These are phyloP conservation scores for Acrobasis repandana DNA, from an alignment of 2,888 invertebrate genomes.

Conservation along the genomic window DNA sequence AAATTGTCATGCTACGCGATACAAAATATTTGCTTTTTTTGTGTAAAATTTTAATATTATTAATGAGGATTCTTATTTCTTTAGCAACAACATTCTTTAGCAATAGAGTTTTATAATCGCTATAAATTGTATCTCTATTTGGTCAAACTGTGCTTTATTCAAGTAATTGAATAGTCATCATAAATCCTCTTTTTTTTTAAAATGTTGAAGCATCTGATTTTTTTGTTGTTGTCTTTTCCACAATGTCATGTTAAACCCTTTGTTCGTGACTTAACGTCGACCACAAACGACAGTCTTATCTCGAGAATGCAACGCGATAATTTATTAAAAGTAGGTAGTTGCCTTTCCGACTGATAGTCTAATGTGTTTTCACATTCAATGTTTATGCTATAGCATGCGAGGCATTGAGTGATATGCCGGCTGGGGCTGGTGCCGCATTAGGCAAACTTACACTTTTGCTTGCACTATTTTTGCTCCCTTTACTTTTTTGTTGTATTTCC, in stretches of 20 bases:
- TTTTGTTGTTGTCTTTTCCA: conserved; percentile 35
- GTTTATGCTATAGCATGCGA: not conserved
- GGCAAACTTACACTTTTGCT: not conserved
- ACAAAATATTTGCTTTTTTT: no score
- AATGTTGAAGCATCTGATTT: not conserved
- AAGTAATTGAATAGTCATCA: no score
- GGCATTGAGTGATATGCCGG: not conserved
- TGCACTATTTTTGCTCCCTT: not conserved
- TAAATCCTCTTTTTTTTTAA: not conserved
- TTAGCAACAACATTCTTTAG: no score
- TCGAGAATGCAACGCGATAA: conserved; percentile 65
- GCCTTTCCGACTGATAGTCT: conserved; percentile 40
- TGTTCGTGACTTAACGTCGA: conserved; percentile 59
- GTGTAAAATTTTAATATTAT: no score
- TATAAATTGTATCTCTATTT: no score
- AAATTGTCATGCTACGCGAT: no score
- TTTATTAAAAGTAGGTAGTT: conserved; percentile 44
- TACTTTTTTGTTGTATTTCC: no score
- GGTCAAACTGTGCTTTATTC: no score
- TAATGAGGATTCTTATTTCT: no score
- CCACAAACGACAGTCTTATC: conserved; percentile 60
- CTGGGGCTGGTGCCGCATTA: not conserved
- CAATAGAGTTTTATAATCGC: no score
- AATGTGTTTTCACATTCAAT: conserved; percentile 30
- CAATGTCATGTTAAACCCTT: conserved; percentile 52